phyloP scores from a whole-genome alignment of 2,888 invertebrate genomes.

The Thelaira solivaga region DNA sequence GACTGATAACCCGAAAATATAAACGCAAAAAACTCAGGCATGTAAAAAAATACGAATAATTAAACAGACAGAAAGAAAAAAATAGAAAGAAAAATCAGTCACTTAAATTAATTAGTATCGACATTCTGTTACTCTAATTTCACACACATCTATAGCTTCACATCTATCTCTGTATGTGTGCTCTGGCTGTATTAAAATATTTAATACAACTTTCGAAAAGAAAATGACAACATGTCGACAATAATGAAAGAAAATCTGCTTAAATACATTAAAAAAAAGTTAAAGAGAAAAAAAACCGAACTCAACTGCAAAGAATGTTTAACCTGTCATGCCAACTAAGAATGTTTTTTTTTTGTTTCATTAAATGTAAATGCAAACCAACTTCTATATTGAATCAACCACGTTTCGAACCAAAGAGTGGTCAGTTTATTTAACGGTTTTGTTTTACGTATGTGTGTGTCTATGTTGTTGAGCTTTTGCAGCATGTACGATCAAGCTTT shows the following conservation, averaged over 20 bases:
- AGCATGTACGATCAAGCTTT: no score
- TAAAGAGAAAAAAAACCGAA: not conserved
- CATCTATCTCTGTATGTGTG: not conserved
- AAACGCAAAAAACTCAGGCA: not conserved
- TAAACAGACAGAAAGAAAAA: not conserved
- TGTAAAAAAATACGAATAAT: not conserved
- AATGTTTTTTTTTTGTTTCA: slow-evolving; percentile 41
- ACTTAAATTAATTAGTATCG: slow-evolving; percentile 59
- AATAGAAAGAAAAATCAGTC: no score
- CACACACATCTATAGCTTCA: not conserved
- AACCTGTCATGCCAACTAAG: slow-evolving; percentile 48
- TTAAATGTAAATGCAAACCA: slow-evolving; percentile 33
- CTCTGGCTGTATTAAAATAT: slow-evolving; percentile 40
- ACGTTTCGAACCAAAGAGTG: slow-evolving; percentile 6
- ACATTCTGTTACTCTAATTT: slow-evolving; percentile 39
- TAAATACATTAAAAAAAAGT: slow-evolving; percentile 39
- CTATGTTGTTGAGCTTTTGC: no score
- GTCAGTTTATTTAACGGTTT: slow-evolving; percentile 49
- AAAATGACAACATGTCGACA: slow-evolving; percentile 64
- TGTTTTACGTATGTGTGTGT: slow-evolving; percentile 27
- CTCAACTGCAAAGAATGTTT: slow-evolving; percentile 25
- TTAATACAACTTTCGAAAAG: slow-evolving; percentile 59
- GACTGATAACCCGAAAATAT: not conserved
- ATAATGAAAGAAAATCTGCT: slow-evolving; percentile 62
- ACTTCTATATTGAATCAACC: slow-evolving; percentile 8